Conservation (phyloP, 2,113 vertebrate genomes). For the Entelurus aequoreus region DNA sequence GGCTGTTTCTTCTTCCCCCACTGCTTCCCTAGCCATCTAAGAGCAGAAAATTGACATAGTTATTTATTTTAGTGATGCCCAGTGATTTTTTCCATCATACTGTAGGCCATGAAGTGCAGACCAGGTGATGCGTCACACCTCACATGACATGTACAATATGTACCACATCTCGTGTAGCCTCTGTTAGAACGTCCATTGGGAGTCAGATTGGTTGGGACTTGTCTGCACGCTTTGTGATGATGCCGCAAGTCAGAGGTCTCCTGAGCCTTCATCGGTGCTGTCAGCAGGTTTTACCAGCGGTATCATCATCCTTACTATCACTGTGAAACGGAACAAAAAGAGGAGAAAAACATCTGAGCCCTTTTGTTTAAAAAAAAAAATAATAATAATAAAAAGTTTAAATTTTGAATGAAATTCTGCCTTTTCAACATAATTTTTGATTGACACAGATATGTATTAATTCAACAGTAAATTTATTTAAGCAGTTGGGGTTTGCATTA, state of each 20-base stretch:
- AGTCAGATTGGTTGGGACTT: conserved; percentile 1
- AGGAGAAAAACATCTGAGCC: not conserved
- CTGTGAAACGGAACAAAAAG: not conserved
- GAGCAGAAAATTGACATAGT: not conserved
- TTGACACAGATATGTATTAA: no score
- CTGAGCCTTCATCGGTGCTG: conserved; percentile 43
- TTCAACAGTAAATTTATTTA: no score
- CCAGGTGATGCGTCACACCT: conserved; percentile 19
- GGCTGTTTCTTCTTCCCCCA: conserved; percentile 3
- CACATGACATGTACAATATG: not conserved
- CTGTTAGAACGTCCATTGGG: not conserved
- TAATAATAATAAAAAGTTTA: no score
- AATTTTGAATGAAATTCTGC: no score
- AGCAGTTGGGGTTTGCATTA: no score
- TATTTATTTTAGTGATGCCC: not conserved
- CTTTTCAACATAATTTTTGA: no score
- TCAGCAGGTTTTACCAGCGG: not conserved
- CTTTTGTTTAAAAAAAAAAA: no score
- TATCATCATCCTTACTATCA: not conserved
- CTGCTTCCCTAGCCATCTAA: not conserved
- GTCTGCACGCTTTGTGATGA: conserved; percentile 4
- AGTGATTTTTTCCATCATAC: not conserved
- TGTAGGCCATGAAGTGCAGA: not conserved
- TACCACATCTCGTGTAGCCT: not conserved
- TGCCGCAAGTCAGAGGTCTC: conserved; percentile 22